Conservation (phyloP, 2,888 invertebrate species). For the Eledona agricola region DNA sequence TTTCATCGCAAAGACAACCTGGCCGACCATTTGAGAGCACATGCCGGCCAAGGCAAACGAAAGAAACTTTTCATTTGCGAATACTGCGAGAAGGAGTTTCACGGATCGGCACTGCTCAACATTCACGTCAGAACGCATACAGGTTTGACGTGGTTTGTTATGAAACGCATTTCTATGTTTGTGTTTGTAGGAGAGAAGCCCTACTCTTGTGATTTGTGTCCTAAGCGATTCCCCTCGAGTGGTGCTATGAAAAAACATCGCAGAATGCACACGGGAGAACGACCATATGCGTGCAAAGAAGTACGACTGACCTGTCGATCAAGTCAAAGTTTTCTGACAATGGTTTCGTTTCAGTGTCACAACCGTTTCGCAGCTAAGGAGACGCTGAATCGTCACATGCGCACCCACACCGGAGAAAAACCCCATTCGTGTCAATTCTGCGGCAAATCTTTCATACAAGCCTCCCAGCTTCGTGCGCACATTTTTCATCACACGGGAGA, state of each 20-base stretch:
- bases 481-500: conserved; percentile 79
- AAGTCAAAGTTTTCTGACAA: conserved; percentile 1
- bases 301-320: conserved; percentile 42
- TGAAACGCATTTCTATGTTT: conserved; percentile 1
- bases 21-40: conserved; percentile 74
- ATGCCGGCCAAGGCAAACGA: conserved; percentile 68
- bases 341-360: conserved; percentile 70
- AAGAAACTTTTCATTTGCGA: conserved; percentile 70
- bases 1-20: conserved; percentile 79
- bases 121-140: conserved; percentile 76
- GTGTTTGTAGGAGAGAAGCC: conserved; percentile 62
- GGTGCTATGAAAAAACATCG: conserved; percentile 82
- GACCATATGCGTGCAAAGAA: conserved; percentile 69
- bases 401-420: conserved; percentile 67
- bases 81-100: conserved; percentile 73
- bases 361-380: conserved; percentile 84
- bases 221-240: conserved; percentile 76
- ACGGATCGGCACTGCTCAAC: conserved; percentile 68
- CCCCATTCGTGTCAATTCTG: conserved; percentile 74
- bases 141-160: conserved; percentile 61
- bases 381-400: conserved; percentile 65
- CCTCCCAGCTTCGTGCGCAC: conserved; percentile 81
- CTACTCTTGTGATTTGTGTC: conserved; percentile 77
- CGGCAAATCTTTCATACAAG: conserved; percentile 81
- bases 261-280: conserved; percentile 63